phyloP scores from a whole-genome alignment of 2,888 invertebrate species.

The Athalia cordata region DNA sequence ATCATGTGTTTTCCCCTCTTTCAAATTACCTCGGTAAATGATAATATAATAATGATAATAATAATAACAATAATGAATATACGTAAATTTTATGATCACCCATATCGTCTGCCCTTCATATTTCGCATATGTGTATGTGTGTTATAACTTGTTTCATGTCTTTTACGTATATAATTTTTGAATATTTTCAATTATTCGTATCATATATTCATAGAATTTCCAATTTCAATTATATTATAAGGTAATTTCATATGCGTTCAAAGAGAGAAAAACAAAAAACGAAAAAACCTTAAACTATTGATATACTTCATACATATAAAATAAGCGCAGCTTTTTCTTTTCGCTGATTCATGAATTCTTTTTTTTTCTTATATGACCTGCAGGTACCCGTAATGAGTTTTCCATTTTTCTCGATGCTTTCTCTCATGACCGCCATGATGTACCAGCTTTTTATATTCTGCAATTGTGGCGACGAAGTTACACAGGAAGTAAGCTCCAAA shows the following conservation, averaged over 20 bases:
- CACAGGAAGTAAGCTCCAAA: conserved; percentile 11
- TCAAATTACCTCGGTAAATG: conserved; percentile 39
- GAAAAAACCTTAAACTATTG: too few species aligned
- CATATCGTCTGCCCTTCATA: neutral
- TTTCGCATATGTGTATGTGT: neutral
- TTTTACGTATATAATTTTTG: too few species aligned
- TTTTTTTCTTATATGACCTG: neutral
- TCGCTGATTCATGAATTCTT: neutral
- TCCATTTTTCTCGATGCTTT: conserved; percentile 40
- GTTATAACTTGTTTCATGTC: too few species aligned
- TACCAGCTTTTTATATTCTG: conserved; percentile 42
- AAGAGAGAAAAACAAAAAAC: too few species aligned
- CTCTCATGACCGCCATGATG: conserved; percentile 34
- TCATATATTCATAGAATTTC: neutral
- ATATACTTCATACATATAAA: too few species aligned
- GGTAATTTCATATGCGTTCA: too few species aligned
- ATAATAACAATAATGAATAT: too few species aligned
- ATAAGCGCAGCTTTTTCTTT: too few species aligned
- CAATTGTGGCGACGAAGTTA: conserved; percentile 39
- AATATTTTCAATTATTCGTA: too few species aligned
- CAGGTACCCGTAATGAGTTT: conserved; percentile 38
- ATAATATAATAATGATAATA: conserved; percentile 28
- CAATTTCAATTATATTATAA: neutral
- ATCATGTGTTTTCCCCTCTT: conserved; percentile 39
- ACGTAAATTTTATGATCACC: neutral